Evolutionary conservation across 2,113 vertebrate species (phyloP).

Genomic region (Herpailurus yagouaroundi): DNA sequence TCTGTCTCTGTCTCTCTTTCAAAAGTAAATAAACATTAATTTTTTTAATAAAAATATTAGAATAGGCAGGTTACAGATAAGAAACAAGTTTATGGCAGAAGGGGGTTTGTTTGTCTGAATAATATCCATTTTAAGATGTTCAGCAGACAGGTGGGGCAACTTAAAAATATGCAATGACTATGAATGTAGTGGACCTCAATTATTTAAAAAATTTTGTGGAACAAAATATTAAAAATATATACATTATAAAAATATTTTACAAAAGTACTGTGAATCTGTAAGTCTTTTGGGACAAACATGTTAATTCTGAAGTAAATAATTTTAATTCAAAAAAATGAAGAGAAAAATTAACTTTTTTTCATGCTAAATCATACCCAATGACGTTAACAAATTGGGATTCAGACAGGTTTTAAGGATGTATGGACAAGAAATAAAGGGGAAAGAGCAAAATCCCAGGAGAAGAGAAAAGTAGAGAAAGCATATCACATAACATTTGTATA

Average conservation of each 20-base stretch:
- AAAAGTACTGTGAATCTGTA: background rate
- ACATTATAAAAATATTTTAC: background rate
- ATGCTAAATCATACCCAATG: background rate
- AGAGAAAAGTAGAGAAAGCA: background rate
- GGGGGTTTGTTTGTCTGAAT: background rate
- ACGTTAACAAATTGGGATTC: background rate
- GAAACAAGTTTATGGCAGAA: background rate
- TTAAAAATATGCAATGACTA: background rate
- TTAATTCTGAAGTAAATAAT: background rate
- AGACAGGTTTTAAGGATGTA: background rate
- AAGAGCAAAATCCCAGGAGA: fast-evolving
- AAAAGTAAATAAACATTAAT: too few relatives aligned
- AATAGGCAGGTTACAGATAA: background rate
- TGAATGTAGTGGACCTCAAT: background rate
- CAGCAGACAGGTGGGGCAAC: background rate
- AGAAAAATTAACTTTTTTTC: background rate
- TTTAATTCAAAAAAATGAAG: background rate
- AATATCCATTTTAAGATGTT: background rate
- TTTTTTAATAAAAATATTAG: too few relatives aligned
- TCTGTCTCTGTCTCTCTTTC: too few relatives aligned
- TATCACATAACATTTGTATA: background rate
- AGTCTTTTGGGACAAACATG: background rate
- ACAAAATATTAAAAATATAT: background rate
- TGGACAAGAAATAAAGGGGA: background rate
- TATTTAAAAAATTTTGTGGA: background rate